Base-by-base conservation (phyloP, 92 coral and sea anemone species). In the Umimayanthus kanabou region DNA sequence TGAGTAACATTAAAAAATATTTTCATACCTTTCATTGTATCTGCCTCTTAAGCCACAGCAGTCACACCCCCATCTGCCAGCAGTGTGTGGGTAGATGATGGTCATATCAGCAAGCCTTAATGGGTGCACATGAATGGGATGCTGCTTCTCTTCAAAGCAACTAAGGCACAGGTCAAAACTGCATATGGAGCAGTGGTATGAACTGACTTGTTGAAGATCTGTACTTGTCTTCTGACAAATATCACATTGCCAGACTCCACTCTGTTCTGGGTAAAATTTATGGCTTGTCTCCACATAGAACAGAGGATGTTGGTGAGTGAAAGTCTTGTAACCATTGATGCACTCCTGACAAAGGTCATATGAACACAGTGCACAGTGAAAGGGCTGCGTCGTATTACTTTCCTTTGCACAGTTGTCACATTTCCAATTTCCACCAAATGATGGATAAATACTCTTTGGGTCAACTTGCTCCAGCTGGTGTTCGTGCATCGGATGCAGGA, bases 31-130 rank as follows among this genome's bases (percentile, higher is more conserved):
- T 85, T 97, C 94, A 87, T 79, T 77, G 26, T 88, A 89, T 75
- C 99, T 88, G 70, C 94, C 94, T 77, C 89, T 90, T 25, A 43
- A 50, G 9, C 93, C 86, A 91, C 99, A 97, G 42, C 92, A 61
- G 73, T 97, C 99, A 86, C 99, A 97, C 43, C 81, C 85, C 99
- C 99, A 97, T 26, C 80, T 88, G 2, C 98, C 99, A 39, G 73
- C 49, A 39, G 96, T 89, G 22, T 81, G 91, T 22, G 90, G 80
- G 37, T 97, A 97, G 14, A 91, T 80, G 39, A 91, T 84, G 9
- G 45, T 37, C 11, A 95, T 96, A 80, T 95, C 92, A 25, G 93
- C 93, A 25, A 92, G 84, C 65, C 76, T 77, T 20, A 97, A 85
- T 29, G 75, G 89, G 66, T 97, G 99, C 26, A n/a, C 9, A 55